Conservation (phyloP, 2,888 invertebrate species). For the Tetramorium bicarinatum region DNA sequence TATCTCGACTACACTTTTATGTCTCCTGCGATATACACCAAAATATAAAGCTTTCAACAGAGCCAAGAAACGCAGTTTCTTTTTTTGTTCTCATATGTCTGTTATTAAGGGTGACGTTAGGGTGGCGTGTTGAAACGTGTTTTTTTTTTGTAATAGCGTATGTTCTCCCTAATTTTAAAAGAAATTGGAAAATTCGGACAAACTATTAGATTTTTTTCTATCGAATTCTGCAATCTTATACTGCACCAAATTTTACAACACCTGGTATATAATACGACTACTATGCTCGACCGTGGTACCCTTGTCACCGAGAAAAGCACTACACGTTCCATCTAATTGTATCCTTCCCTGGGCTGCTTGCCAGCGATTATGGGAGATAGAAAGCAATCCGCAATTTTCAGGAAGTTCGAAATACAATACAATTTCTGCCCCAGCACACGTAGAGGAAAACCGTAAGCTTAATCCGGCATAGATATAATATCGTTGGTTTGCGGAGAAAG, state of each 20-base stretch:
- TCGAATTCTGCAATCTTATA: neutral
- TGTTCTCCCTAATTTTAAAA: neutral
- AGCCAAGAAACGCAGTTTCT: neutral
- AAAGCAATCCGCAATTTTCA: constrained; percentile 57
- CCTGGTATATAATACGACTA: constrained; percentile 43
- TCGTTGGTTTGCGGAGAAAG: constrained; percentile 21
- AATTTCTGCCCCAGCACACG: constrained; percentile 23
- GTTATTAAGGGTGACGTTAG: neutral
- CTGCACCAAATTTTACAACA: constrained; percentile 31
- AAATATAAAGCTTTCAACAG: constrained; percentile 36
- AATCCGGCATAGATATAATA: constrained; percentile 29
- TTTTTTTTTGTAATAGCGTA: neutral
- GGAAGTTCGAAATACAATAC: constrained; percentile 55
- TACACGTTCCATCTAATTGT: constrained; percentile 57
- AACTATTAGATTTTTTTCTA: neutral
- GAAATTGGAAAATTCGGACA: neutral
- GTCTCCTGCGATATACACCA: neutral
- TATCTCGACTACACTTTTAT: constrained; percentile 42
- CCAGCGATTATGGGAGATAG: constrained; percentile 55
- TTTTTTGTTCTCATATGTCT: neutral
- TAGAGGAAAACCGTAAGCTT: constrained; percentile 32
- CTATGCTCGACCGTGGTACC: constrained; percentile 44
- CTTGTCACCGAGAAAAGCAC: constrained; percentile 56
- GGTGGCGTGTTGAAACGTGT: neutral
- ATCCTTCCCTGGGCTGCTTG: constrained; percentile 54